These are phyloP conservation scores for Dryoscopus gambensis DNA, from an alignment of 2,113 vertebrate genomes.

Conservation along the genomic window DNA sequence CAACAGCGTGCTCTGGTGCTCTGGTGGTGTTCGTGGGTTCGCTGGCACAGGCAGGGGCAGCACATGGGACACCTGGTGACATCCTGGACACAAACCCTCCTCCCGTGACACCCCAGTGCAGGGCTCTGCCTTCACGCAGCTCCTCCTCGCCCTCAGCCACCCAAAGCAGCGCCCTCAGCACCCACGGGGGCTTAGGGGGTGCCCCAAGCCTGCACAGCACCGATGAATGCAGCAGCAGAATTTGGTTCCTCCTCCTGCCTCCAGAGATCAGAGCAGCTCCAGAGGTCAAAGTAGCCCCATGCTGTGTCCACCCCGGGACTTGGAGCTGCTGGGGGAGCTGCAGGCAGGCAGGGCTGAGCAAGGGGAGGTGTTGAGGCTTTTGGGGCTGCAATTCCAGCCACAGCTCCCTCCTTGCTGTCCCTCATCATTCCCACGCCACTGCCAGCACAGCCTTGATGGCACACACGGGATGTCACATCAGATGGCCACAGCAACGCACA, in stretches of 20 bases:
- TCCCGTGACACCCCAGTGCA: background rate
- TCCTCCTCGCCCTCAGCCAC: background rate
- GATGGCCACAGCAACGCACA: background rate
- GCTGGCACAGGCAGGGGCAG: fast-evolving
- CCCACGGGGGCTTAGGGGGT: background rate
- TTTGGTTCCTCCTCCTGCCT: background rate
- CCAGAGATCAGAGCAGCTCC: fast-evolving
- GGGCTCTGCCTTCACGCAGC: background rate
- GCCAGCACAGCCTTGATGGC: background rate
- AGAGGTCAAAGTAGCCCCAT: background rate
- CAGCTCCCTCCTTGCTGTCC: background rate
- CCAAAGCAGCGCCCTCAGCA: background rate
- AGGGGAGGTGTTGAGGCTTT: background rate
- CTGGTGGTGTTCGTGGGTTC: fast-evolving
- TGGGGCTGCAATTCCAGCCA: background rate
- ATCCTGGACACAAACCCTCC: background rate
- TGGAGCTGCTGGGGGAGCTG: background rate
- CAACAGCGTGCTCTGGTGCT: fast-evolving
- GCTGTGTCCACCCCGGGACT: fast-evolving
- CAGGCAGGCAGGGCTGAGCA: background rate
- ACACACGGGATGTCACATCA: fast-evolving
- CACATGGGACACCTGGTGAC: background rate
- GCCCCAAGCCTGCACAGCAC: fast-evolving
- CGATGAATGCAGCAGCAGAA: background rate
- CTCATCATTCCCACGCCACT: fast-evolving